These are phyloP conservation scores for Pipa parva DNA, from an alignment of 2,113 vertebrate species.

Conservation along the genomic window DNA sequence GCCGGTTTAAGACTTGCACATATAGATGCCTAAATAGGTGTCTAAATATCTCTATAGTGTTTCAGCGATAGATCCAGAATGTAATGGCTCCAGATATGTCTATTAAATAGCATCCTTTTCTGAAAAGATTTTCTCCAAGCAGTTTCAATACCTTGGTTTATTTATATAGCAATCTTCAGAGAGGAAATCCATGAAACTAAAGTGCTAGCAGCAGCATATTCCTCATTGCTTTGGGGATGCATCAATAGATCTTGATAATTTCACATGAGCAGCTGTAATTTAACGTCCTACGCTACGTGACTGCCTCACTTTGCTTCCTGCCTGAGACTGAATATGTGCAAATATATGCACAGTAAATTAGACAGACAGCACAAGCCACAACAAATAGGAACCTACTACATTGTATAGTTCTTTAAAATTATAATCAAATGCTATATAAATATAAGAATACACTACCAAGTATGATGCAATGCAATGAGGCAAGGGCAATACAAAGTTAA, in stretches of 20 bases:
- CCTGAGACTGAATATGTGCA: conserved; percentile 23
- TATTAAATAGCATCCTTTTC: neutral
- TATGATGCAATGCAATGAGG: neutral
- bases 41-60: too few species aligned
- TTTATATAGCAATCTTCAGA: conserved; percentile 33
- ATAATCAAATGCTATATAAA: too few species aligned
- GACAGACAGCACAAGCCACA: conserved; percentile 10
- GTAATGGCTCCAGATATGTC: conserved; percentile 12
- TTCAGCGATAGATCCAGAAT: neutral
- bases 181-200: conserved; percentile 28
- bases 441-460: too few species aligned
- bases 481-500: neutral
- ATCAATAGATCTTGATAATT: conserved; percentile 43
- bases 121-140: conserved; percentile 2
- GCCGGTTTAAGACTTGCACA: too few species aligned
- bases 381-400: conserved; percentile 3
- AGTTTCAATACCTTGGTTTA: conserved; percentile 21
- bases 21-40: too few species aligned
- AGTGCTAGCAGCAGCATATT: conserved; percentile 34
- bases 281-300: conserved; percentile 31
- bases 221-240: conserved; percentile 37
- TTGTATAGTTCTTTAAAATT: neutral
- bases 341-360: conserved; percentile 37
- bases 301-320: conserved; percentile 18
- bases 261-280: conserved; percentile 40